Conservation (phyloP, 2,888 invertebrate genomes). For the Malacosoma neustria region DNA sequence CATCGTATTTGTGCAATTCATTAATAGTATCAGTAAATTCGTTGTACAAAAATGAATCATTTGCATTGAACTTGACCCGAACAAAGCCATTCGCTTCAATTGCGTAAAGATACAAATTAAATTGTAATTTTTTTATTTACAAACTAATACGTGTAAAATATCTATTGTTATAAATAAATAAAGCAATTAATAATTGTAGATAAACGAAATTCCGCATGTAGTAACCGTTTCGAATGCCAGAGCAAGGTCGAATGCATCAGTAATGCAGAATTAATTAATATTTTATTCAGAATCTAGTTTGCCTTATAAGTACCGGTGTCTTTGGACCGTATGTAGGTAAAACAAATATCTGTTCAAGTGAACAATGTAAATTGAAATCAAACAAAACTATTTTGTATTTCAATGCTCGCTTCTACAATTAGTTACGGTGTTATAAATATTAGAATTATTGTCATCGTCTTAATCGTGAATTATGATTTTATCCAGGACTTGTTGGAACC, state of each 20-base stretch:
- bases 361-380: too few species aligned
- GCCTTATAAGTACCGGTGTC: neutral
- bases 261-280: neutral
- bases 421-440: too few species aligned
- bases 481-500: too few species aligned
- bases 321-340: neutral
- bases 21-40: too few species aligned
- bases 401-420: too few species aligned
- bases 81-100: neutral
- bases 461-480: too few species aligned
- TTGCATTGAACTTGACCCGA: neutral
- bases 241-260: constrained; percentile 19
- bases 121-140: neutral
- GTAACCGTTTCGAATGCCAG: constrained; percentile 21
- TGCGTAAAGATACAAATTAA: neutral
- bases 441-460: too few species aligned
- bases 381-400: too few species aligned
- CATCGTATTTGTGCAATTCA: too few species aligned
- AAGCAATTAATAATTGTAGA: constrained; percentile 7
- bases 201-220: constrained; percentile 19
- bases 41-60: too few species aligned
- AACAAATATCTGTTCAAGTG: too few species aligned
- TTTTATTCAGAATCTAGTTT: neutral
- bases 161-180: constrained; percentile 2
- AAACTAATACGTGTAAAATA: neutral